Evolutionary conservation across 2,113 vertebrate species (phyloP), one percentile per base, ranked within the genome.

Genomic region (Strix aluco): DNA sequence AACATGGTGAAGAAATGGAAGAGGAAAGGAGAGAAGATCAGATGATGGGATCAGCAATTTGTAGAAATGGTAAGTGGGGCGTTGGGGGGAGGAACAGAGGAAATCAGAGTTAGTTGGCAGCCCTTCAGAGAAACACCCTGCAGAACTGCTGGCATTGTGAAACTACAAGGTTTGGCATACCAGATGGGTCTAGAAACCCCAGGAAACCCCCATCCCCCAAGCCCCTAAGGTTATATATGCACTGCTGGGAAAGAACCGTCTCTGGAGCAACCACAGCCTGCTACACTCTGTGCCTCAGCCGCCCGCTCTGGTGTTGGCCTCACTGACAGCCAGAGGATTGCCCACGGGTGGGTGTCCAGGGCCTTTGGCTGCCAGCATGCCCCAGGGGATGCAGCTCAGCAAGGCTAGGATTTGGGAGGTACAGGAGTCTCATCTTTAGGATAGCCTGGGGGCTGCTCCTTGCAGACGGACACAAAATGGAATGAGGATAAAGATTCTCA

Each of bases 51-150:
- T 77, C n/a, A 79, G 89, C 46, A 71, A 36, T 96, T 94, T 94
- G 65, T 59, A 85, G 90, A 67, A 90, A 91, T 51, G 62, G 75
- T 67, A 94, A 87, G 47, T 3, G 8, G 46, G 36, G 18, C 3
- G 6, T 92, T 57, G 66, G 0, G 36, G 38, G 44, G 49, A 80
- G 58, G 70, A 85, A 93, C 13, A 95, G 66, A 93, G 32, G 62
- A 94, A 95, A 96, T 58, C 62, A 44, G 42, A 88, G 46, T 97
- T 92, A 95, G 81, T 82, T 91, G 91, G 70, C 67, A 94, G 63
- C 84, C 91, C 58, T 22, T 58, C 66, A 84, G 61, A 85, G 66
- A 82, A 90, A 77, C 0, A 0, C 46, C 49, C 34, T 57, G 44
- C 58, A 82, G 36, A 91, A 82, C 52, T 40, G 18, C 44, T 5